A percentile compares a stretch with the other conserved stretches of the same genome.
phyloP scores from a whole-genome alignment of 2,888 invertebrate species.

The Meiosimyza decipiens region DNA sequence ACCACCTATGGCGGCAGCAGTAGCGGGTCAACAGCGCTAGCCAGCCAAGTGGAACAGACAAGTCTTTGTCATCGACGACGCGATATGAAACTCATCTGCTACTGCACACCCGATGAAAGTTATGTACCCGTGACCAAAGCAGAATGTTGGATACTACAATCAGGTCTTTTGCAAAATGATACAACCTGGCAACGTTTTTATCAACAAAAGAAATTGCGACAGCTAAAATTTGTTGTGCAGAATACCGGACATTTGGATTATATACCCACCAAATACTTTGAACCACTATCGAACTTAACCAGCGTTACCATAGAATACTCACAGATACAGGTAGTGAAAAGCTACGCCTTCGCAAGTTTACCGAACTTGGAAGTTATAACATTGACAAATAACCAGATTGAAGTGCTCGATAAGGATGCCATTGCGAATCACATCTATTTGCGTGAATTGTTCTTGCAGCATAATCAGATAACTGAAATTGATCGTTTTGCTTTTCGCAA shows the following conservation, averaged over 20 bases:
- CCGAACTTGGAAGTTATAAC: constrained; percentile 75
- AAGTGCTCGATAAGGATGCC: constrained; percentile 74
- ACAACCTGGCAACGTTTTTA: constrained; percentile 80
- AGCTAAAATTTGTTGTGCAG: constrained; percentile 78
- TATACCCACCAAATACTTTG: constrained; percentile 78
- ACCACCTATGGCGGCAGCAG: constrained; percentile 40
- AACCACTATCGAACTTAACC: constrained; percentile 74
- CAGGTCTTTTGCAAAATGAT: constrained; percentile 75
- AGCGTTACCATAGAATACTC: constrained; percentile 79
- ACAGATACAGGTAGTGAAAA: constrained; percentile 75
- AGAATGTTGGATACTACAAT: constrained; percentile 82
- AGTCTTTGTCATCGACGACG: constrained; percentile 64
- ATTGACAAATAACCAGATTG: constrained; percentile 78
- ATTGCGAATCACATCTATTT: constrained; percentile 80
- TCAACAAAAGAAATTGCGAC: constrained; percentile 77
- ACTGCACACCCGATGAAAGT: constrained; percentile 67
- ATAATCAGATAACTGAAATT: constrained; percentile 81
- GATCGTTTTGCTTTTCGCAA: constrained; percentile 79
- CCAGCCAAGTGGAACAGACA: constrained; percentile 59
- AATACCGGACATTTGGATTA: constrained; percentile 77
- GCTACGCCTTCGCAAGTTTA: constrained; percentile 80
- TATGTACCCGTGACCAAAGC: constrained; percentile 73
- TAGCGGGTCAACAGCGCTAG: constrained; percentile 43
- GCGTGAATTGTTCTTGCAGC: constrained; percentile 77
- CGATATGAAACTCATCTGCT: constrained; percentile 66